A percentile compares a stretch with the other conserved stretches of the same genome.
phyloP scores from a whole-genome alignment of 2,113 vertebrate genomes.

The Tiliqua scincoides region DNA sequence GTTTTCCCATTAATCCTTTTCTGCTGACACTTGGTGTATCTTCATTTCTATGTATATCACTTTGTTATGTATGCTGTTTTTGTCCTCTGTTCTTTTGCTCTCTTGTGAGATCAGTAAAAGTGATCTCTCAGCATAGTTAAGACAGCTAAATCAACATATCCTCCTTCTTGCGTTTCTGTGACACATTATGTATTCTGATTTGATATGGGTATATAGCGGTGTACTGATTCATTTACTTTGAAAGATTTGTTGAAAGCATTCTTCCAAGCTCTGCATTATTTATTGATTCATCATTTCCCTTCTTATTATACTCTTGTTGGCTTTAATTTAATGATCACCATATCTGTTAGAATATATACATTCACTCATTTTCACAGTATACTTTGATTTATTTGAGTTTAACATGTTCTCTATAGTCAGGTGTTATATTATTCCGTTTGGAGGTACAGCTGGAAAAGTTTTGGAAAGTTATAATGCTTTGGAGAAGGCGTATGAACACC shows the following conservation, averaged over 20 bases:
- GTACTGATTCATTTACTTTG: not conserved
- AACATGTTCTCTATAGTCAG: not conserved
- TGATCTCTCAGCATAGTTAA: slow-evolving; percentile 15
- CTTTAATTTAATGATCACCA: not conserved
- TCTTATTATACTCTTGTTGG: not conserved
- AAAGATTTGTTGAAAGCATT: slow-evolving; percentile 24
- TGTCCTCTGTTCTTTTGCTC: slow-evolving; percentile 4
- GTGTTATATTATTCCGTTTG: not conserved
- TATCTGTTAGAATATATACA: not conserved
- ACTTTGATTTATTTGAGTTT: not conserved
- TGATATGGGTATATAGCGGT: not conserved
- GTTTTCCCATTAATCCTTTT: slow-evolving; percentile 1
- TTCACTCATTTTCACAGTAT: not conserved
- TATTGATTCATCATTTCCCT: slow-evolving; percentile 33
- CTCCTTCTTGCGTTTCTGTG: not conserved
- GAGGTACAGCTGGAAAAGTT: not conserved
- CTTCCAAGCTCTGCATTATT: slow-evolving; percentile 24
- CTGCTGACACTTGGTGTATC: not conserved
- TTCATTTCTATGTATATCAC: not conserved
- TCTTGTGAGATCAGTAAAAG: slow-evolving; percentile 3
- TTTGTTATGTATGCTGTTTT: not conserved
- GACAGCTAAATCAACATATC: not conserved
- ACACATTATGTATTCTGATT: not conserved
- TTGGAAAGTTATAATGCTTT: not conserved
- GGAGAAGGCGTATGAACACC: not conserved